Base-by-base conservation (phyloP, 2,797 vertebrate species). In the Hirundo rustica region DNA sequence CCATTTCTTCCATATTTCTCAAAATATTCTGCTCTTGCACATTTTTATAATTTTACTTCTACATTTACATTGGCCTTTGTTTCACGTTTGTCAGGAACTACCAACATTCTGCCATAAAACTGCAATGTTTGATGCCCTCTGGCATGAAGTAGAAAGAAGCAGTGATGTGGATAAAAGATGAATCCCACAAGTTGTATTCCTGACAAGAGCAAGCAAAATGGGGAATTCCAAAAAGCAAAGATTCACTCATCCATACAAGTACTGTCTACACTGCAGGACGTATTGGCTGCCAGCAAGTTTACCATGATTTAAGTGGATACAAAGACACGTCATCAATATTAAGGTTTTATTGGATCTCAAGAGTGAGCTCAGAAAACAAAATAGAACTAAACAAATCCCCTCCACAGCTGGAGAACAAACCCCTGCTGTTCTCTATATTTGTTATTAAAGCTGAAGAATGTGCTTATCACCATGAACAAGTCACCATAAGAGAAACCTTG, bases 101-200 rank as follows among this genome's bases (percentile, higher is more conserved):
- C 97, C 98, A 95, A 98, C 98, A 4, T 99, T 99, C 96, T 97
- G 98, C 85, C 96, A 98, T 54, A 98, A 98, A 21, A 98, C 98
- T 19, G 98, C 99, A 62, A 5, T 98, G 82, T 14, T 98, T 0
- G 98, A 99, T 95, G 98, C 97, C 2, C 95, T 98, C 98, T 98
- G 98, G 98, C 78, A 98, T 97, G 0, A 98, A 99, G 94, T 98
- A 99, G 94, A 97, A 98, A 66, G 98, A 97, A 61, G 98, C 98
- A 27, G 96, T 98, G 75, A 98, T 99, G n/a, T 98, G 98, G 98
- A 98, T 99, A 98, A 99, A 99, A 93, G 98, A 98, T 38, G 94
- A 98, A 51, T 99, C 98, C 17, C 98, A 98, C 71, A 98, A 99
- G 75, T 96, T 98, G 40, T 98, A 99, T 29, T 97, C 98, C 98